A percentile compares a stretch with the other conserved stretches of the same genome.
phyloP scores from a whole-genome alignment of 2,797 vertebrate genomes.

The Tapirus indicus region DNA sequence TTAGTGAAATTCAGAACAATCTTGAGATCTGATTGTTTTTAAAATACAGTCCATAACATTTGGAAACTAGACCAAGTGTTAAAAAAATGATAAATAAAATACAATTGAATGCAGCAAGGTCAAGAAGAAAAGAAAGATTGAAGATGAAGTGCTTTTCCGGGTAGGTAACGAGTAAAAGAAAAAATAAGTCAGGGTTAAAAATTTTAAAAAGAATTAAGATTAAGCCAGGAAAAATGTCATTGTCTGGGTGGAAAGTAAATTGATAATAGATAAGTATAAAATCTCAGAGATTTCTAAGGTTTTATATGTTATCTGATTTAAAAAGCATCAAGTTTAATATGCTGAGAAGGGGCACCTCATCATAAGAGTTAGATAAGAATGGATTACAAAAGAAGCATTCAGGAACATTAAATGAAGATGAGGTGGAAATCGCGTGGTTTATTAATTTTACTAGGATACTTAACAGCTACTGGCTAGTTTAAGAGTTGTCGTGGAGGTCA shows the following conservation, averaged over 20 bases:
- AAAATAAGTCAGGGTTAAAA: neutral
- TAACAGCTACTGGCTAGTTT: slow-evolving; percentile 15
- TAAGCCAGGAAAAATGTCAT: neutral
- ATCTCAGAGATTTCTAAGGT: neutral
- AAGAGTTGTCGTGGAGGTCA: neutral
- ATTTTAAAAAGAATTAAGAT: too few species aligned
- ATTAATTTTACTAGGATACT: slow-evolving; percentile 41
- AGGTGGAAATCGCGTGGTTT: neutral
- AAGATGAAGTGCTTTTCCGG: neutral
- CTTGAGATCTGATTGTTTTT: neutral
- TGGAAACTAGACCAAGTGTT: neutral
- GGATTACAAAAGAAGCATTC: neutral
- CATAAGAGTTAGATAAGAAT: neutral
- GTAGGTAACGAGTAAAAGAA: neutral
- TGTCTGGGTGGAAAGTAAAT: neutral
- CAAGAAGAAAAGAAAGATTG: neutral
- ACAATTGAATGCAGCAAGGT: neutral
- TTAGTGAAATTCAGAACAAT: neutral
- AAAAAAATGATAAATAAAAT: neutral
- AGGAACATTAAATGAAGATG: neutral
- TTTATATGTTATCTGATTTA: slow-evolving; percentile 24
- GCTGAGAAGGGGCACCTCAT: neutral
- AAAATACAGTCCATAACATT: neutral
- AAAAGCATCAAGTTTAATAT: neutral
- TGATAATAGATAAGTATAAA: neutral